Percentiles rank a stretch among this genome's conserved stretches.
phyloP scores from a whole-genome alignment of 2,888 invertebrate species.

The Nemotelus pantherinus region DNA sequence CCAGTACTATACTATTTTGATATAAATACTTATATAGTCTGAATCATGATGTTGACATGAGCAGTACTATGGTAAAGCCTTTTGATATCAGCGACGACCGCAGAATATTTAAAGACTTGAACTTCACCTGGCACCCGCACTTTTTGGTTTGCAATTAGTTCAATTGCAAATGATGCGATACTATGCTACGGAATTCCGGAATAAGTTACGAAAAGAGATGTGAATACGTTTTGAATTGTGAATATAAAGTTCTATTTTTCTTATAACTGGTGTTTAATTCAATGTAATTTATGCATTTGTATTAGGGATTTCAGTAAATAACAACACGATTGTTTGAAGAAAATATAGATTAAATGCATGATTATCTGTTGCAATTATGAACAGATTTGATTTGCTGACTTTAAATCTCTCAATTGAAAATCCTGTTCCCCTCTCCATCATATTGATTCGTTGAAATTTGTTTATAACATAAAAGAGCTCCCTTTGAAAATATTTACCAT shows the following conservation, averaged over 20 bases:
- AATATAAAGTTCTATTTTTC: too few species aligned
- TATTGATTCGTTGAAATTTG: too few species aligned
- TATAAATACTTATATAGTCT: not conserved
- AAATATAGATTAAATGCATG: not conserved
- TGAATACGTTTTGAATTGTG: not conserved
- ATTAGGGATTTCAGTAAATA: too few species aligned
- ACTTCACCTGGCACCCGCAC: constrained; percentile 17
- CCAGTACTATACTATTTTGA: not conserved
- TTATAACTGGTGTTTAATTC: not conserved
- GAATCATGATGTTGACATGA: not conserved
- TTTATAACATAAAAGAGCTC: too few species aligned
- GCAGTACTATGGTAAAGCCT: not conserved
- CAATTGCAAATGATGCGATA: not conserved
- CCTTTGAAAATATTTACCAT: too few species aligned
- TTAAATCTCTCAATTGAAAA: too few species aligned
- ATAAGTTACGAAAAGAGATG: not conserved
- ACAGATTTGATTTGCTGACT: too few species aligned
- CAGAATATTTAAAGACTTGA: not conserved
- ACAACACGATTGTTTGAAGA: not conserved
- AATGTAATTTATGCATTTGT: not conserved
- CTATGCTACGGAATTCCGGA: not conserved
- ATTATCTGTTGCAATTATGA: not conserved
- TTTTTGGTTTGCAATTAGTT: not conserved
- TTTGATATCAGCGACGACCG: not conserved
- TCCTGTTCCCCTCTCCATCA: too few species aligned